phyloP scores from a whole-genome alignment of 2,797 vertebrate genomes.

The Hyperoplus lanceolatus region DNA sequence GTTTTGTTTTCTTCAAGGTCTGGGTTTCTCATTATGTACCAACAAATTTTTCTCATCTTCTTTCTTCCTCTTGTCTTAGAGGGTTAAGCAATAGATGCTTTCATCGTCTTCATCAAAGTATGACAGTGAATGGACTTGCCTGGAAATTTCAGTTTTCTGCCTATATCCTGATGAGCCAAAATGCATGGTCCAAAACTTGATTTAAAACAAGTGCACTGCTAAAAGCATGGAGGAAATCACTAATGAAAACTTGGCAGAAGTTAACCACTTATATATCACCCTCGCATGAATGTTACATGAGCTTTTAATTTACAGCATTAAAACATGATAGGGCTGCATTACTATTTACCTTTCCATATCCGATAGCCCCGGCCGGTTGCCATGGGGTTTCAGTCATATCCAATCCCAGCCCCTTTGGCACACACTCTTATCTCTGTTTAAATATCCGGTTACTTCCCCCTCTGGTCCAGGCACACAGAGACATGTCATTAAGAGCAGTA shows the following conservation, averaged over 20 bases:
- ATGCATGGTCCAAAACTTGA: slow-evolving; percentile 64
- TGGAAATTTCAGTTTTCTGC: slow-evolving; percentile 71
- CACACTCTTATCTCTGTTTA: slow-evolving; percentile 87
- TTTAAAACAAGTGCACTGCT: slow-evolving; percentile 64
- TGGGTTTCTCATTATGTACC: not conserved
- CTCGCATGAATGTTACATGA: slow-evolving; percentile 75
- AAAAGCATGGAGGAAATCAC: slow-evolving; percentile 69
- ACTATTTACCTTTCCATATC: slow-evolving; percentile 85
- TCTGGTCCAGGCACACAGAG: slow-evolving; percentile 81
- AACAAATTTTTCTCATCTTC: slow-evolving; percentile 23
- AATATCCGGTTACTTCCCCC: slow-evolving; percentile 86
- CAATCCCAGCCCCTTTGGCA: slow-evolving; percentile 83
- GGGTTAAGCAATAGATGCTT: slow-evolving; percentile 29
- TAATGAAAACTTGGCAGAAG: slow-evolving; percentile 75
- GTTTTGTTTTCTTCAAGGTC: slow-evolving; percentile 24
- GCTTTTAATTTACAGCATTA: slow-evolving; percentile 82
- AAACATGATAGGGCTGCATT: slow-evolving; percentile 78
- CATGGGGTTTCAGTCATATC: slow-evolving; percentile 80
- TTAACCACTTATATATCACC: slow-evolving; percentile 62
- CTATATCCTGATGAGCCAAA: slow-evolving; percentile 62
- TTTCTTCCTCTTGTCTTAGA: slow-evolving; percentile 10
- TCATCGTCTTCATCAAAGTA: slow-evolving; percentile 25
- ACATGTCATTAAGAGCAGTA: slow-evolving; percentile 84
- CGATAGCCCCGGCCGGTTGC: slow-evolving; percentile 77
- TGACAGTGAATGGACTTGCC: slow-evolving; percentile 31